Evolutionary conservation across 2,797 vertebrate species (phyloP).

Genomic region (Hephaestus fuliginosus): DNA sequence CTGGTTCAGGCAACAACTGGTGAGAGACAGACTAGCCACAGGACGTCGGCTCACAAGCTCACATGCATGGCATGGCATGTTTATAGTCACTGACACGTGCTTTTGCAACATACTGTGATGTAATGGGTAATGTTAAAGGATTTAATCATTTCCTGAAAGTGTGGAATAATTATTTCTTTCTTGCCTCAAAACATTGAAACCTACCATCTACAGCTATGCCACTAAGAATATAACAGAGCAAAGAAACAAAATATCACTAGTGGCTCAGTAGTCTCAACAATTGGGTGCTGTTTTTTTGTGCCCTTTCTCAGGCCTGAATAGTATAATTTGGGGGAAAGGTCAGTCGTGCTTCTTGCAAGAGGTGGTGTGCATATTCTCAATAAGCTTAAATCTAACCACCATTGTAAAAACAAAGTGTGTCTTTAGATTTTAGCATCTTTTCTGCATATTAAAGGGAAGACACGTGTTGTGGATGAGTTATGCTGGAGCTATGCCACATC

Average conservation of each 20-base stretch:
- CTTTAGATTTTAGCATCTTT: background rate
- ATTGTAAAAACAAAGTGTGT: background rate
- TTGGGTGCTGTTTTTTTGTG: background rate
- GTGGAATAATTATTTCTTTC: background rate
- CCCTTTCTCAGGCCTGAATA: background rate
- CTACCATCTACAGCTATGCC: background rate
- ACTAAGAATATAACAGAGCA: background rate
- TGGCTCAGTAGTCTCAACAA: background rate
- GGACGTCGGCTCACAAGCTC: background rate
- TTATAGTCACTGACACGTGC: slow-evolving; percentile 9
- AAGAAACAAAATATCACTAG: background rate
- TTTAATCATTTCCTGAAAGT: background rate
- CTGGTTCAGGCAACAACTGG: slow-evolving; percentile 99
- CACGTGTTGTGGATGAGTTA: background rate
- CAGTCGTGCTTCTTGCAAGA: background rate
- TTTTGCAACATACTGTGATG: background rate
- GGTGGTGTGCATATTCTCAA: slow-evolving; percentile 1
- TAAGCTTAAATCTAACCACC: background rate
- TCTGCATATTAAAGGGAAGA: slow-evolving; percentile 1
- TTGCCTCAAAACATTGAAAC: background rate
- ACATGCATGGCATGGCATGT: background rate
- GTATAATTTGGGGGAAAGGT: slow-evolving; percentile 28
- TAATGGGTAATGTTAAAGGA: background rate
- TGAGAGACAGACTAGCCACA: slow-evolving; percentile 77
- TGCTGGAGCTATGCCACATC: background rate